A percentile compares a stretch with the other conserved stretches of the same genome.
Evolutionary conservation across 2,113 vertebrate species (phyloP).

Genomic region (Microtus pennsylvanicus): DNA sequence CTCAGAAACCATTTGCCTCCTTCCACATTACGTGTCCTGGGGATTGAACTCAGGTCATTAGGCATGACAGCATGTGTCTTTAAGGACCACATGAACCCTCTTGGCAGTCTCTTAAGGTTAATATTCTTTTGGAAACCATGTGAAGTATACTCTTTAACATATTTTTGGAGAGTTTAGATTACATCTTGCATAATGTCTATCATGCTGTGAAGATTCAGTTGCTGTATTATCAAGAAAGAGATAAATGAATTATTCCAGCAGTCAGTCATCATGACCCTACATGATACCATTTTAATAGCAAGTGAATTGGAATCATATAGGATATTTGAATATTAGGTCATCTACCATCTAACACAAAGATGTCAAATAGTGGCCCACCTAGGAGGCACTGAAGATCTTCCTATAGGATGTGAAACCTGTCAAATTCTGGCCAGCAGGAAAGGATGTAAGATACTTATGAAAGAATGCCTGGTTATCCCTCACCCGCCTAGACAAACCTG

Average conservation of each 20-base stretch:
- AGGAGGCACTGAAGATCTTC: neutral
- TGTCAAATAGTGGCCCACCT: neutral
- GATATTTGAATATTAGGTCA: neutral
- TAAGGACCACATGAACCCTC: neutral
- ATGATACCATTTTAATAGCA: neutral
- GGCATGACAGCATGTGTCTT: neutral
- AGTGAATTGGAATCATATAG: neutral
- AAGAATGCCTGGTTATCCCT: neutral
- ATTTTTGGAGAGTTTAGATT: neutral
- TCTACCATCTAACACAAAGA: neutral
- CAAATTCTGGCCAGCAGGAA: neutral
- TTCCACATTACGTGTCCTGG: neutral
- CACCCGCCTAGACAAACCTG: neutral
- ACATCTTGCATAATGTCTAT: neutral
- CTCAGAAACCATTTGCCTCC: neutral
- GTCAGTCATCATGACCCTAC: neutral
- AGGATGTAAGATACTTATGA: neutral
- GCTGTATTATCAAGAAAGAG: conserved; percentile 14
- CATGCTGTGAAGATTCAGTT: neutral
- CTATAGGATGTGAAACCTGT: neutral
- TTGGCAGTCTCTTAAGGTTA: neutral
- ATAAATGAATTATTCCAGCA: neutral
- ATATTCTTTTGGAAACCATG: neutral
- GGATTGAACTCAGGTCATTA: neutral
- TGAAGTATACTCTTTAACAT: neutral